phyloP scores from a whole-genome alignment of 2,113 vertebrate genomes.

The Spermophilus dauricus region DNA sequence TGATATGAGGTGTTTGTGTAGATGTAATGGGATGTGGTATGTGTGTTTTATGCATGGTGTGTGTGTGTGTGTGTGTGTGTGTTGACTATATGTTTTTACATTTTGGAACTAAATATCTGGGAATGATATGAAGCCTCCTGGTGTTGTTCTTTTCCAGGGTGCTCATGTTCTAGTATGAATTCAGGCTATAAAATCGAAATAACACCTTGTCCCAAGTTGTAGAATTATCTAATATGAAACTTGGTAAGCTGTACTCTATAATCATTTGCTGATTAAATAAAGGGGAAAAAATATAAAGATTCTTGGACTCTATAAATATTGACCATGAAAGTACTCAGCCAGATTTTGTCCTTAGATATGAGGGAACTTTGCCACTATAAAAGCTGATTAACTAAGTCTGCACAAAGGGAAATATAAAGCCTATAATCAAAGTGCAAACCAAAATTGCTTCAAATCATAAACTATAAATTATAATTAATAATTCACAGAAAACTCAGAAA shows the following conservation, averaged over 20 bases:
- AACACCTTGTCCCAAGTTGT: neutral
- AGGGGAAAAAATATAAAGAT: neutral
- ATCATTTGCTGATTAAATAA: constrained; percentile 4
- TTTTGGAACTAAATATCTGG: constrained; percentile 1
- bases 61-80: neutral
- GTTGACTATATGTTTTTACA: neutral
- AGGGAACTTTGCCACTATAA: neutral
- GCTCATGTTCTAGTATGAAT: neutral
- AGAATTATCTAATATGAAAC: neutral
- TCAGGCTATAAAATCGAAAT: neutral
- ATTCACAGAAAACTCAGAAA: neutral
- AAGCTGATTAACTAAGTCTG: neutral
- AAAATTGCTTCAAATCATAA: neutral
- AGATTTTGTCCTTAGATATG: neutral
- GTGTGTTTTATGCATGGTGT: neutral
- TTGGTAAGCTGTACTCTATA: neutral
- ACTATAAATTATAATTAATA: neutral
- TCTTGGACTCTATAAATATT: neutral
- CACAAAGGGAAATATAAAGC: neutral
- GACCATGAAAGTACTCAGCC: neutral
- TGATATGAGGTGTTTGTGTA: neutral
- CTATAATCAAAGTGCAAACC: neutral
- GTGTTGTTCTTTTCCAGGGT: neutral
- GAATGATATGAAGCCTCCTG: neutral
- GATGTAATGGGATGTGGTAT: neutral